Evolutionary conservation across 1,140 invertebrate species (phyloP).

Genomic region (Plectrocnemia conspersa): DNA sequence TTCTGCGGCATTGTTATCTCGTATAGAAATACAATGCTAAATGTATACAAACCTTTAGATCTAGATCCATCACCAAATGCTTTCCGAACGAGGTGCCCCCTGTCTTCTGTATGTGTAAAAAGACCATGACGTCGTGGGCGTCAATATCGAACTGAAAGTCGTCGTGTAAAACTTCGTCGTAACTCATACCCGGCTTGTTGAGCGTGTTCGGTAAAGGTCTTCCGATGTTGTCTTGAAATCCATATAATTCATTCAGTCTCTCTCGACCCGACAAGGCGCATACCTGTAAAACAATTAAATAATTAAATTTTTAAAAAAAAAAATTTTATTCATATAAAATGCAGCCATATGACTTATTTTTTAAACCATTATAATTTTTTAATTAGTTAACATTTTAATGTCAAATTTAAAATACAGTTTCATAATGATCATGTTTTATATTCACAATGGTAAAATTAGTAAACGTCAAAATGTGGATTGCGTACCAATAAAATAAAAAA

Average conservation of each 20-base stretch:
- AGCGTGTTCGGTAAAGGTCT: conserved; percentile 51
- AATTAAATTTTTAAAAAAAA: not conserved
- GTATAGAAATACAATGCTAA: no score
- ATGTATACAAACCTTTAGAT: conserved; percentile 74
- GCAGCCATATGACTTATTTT: not conserved
- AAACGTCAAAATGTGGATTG: not conserved
- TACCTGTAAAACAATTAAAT: conserved; percentile 50
- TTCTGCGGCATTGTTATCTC: no score
- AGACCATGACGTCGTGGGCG: conserved; percentile 94
- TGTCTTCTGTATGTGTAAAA: conserved; percentile 95
- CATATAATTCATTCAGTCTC: conserved; percentile 43
- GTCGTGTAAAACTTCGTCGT: conserved; percentile 79
- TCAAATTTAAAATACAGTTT: no score
- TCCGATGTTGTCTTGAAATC: conserved; percentile 55
- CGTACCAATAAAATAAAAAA: no score
- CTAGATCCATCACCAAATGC: conserved; percentile 90
- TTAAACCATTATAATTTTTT: not conserved
- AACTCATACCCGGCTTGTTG: conserved; percentile 60
- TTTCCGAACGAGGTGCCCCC: conserved; percentile 89
- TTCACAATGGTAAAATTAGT: not conserved
- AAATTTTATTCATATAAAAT: not conserved
- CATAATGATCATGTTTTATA: no score
- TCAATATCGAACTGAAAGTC: conserved; percentile 85
- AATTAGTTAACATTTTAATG: no score
- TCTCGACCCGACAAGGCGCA: conserved; percentile 70